phyloP scores from a whole-genome alignment of 2,797 vertebrate species.

The Halcyon badia region DNA sequence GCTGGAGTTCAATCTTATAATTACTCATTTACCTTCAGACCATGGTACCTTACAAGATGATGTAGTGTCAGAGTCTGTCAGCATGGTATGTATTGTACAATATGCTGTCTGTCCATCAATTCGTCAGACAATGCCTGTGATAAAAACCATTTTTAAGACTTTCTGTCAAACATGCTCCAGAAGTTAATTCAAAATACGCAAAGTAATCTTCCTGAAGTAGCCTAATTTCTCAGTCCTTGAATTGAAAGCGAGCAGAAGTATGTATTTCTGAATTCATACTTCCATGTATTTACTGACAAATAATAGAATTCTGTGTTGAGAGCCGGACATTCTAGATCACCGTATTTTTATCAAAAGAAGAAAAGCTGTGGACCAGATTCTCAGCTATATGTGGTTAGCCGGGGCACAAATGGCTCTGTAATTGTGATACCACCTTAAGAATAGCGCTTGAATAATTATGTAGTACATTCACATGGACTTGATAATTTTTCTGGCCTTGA shows the following conservation, averaged over 20 bases:
- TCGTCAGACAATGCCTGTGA: not conserved
- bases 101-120: fast-evolving
- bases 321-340: not conserved
- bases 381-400: not conserved
- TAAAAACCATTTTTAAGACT: not conserved
- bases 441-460: not conserved
- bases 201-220: not conserved
- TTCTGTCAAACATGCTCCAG: not conserved
- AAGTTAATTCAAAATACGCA: not conserved
- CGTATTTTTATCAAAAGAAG: not conserved
- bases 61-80: not conserved
- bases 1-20: not conserved
- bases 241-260: not conserved
- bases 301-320: not conserved
- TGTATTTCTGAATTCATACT: not conserved
- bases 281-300: not conserved
- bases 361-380: not conserved
- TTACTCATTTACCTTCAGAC: not conserved
- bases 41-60: not conserved
- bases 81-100: fast-evolving
- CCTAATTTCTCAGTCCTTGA: not conserved
- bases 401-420: not conserved
- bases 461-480: not conserved
- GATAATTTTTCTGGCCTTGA: not conserved
- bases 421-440: not conserved